Percentiles rank a stretch among this genome's conserved stretches.
These are phyloP conservation scores for Patella depressa DNA, from an alignment of 2,888 invertebrate species.

Conservation along the genomic window DNA sequence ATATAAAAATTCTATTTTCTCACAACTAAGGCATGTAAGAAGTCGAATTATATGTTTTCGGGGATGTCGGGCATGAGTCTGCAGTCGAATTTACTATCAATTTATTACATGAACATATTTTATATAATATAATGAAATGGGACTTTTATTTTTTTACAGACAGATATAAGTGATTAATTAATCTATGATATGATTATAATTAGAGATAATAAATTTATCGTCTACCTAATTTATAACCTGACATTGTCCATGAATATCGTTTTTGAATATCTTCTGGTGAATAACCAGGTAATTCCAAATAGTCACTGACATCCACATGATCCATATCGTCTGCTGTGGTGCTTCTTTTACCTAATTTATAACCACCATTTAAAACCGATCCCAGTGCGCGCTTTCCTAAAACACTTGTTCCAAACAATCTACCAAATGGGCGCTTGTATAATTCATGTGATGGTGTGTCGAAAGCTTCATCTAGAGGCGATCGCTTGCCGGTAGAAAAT, in stretches of 20 bases:
- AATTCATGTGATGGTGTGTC: neutral
- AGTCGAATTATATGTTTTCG: too few relatives aligned
- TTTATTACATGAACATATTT: too few relatives aligned
- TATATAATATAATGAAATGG: too few relatives aligned
- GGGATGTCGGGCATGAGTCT: too few relatives aligned
- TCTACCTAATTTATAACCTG: neutral
- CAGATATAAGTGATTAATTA: too few relatives aligned
- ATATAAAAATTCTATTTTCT: too few relatives aligned
- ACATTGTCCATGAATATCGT: constrained; percentile 1
- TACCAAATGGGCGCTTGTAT: neutral
- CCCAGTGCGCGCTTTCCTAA: neutral
- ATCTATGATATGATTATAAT: too few relatives aligned
- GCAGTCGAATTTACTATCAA: too few relatives aligned
- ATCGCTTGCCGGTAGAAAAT: neutral
- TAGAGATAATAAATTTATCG: neutral
- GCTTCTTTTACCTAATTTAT: neutral
- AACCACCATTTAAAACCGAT: too few relatives aligned
- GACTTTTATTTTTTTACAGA: too few relatives aligned
- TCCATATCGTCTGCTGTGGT: neutral
- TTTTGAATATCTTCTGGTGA: neutral
- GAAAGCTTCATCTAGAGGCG: neutral
- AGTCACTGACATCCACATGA: neutral
- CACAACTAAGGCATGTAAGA: too few relatives aligned
- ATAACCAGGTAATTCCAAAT: neutral
- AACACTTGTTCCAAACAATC: neutral